Evolutionary conservation across 2,888 invertebrate genomes (phyloP).

Genomic region (Acrobasis suavella): DNA sequence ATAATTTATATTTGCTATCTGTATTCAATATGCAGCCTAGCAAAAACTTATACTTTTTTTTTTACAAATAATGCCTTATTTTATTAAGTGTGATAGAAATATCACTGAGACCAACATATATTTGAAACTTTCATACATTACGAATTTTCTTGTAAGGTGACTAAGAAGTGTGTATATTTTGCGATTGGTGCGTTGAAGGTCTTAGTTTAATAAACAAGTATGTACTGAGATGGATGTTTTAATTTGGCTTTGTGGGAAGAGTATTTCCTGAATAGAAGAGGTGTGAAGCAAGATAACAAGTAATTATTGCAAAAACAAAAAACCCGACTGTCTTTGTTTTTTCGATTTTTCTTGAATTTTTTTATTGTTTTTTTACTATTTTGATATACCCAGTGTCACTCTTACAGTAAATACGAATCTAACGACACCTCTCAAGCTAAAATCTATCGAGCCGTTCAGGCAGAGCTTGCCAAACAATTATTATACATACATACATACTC

Average conservation of each 20-base stretch:
- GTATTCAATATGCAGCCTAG: too few relatives aligned
- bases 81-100: conserved; percentile 47
- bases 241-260: conserved; percentile 42
- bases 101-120: conserved; percentile 37
- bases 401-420: too few relatives aligned
- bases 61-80: conserved; percentile 28
- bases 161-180: conserved; percentile 61
- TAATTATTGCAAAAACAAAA: too few relatives aligned
- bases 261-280: conserved; percentile 36
- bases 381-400: too few relatives aligned
- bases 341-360: too few relatives aligned
- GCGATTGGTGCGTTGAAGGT: conserved; percentile 65
- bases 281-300: conserved; percentile 3
- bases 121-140: conserved; percentile 44
- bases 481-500: too few relatives aligned
- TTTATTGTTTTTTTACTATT: too few relatives aligned
- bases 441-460: too few relatives aligned
- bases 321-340: too few relatives aligned
- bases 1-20: too few relatives aligned
- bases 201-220: conserved; percentile 69
- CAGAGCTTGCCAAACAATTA: too few relatives aligned
- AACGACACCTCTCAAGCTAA: too few relatives aligned
- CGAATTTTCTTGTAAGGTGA: conserved; percentile 62
- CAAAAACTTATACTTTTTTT: not conserved
- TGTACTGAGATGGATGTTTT: conserved; percentile 81